A percentile compares a stretch with the other conserved stretches of the same genome.
Evolutionary conservation across 2,888 invertebrate species (phyloP).

Genomic region (Ectobius pallidus): DNA sequence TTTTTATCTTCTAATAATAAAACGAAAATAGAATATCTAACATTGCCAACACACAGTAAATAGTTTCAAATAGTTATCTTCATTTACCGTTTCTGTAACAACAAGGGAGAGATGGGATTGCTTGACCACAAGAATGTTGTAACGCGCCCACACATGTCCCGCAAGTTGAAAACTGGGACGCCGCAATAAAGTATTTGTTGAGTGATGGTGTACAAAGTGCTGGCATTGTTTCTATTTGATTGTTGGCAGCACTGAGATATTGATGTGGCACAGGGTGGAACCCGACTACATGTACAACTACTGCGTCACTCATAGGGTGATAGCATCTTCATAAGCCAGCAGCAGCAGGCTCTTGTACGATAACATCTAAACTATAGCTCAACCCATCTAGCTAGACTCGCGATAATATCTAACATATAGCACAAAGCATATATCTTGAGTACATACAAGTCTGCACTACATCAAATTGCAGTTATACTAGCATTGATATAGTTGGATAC

Average conservation of each 20-base stretch:
- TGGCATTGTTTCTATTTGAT: slow-evolving; percentile 15
- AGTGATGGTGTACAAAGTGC: slow-evolving; percentile 14
- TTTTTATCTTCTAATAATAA: no score
- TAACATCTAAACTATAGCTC: slow-evolving; percentile 19
- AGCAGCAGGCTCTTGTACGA: slow-evolving; percentile 14
- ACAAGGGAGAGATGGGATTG: no score
- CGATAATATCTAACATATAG: slow-evolving; percentile 8
- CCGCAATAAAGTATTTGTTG: slow-evolving; percentile 13
- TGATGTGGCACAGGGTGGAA: slow-evolving; percentile 30
- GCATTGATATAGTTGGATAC: no score
- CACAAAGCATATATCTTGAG: background rate
- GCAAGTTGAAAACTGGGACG: no score
- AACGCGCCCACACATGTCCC: no score
- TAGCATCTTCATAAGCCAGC: slow-evolving; percentile 31
- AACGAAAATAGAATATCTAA: no score
- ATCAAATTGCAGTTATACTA: no score
- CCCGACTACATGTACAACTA: slow-evolving; percentile 27
- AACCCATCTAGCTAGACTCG: background rate
- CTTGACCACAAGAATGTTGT: no score
- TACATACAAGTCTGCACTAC: no score
- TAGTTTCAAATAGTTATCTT: no score
- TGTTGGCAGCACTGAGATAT: slow-evolving; percentile 30
- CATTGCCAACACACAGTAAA: no score
- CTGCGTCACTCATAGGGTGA: slow-evolving; percentile 28
- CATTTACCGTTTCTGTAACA: no score